Conservation (phyloP, 2,113 vertebrate genomes). For the Nothoprocta pentlandii region DNA sequence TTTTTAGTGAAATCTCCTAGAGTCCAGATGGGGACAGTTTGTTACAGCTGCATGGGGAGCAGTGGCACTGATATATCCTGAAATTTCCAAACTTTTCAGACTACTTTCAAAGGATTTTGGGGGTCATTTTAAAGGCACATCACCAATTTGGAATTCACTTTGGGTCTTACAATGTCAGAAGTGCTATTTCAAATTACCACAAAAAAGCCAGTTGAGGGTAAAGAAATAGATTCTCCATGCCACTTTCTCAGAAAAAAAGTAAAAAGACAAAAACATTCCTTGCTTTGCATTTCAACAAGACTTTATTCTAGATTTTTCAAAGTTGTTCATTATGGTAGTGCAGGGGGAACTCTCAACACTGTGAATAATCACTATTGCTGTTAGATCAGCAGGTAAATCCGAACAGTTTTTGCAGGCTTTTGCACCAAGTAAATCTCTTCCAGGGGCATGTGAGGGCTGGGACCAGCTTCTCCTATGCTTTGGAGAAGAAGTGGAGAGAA, state of each 20-base stretch:
- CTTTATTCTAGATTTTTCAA: neutral
- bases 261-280: neutral
- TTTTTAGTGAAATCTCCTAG: conserved; percentile 67
- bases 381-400: neutral
- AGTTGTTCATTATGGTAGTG: neutral
- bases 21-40: conserved; percentile 69
- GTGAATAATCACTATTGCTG: neutral
- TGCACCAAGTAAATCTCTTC: neutral
- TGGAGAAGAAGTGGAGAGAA: neutral
- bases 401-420: neutral
- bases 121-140: conserved; percentile 42
- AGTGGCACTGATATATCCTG: conserved; percentile 48
- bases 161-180: conserved; percentile 3
- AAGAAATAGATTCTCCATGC: neutral
- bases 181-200: neutral
- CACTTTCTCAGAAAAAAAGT: neutral
- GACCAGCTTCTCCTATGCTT: neutral
- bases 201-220: neutral
- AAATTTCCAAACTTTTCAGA: conserved; percentile 43
- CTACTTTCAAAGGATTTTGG: conserved; percentile 59
- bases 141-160: conserved; percentile 29
- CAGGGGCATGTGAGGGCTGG: neutral
- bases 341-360: neutral
- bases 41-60: conserved; percentile 58
- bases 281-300: neutral